phyloP scores from a whole-genome alignment of 2,797 vertebrate species.

The Diplodus puntazzo region DNA sequence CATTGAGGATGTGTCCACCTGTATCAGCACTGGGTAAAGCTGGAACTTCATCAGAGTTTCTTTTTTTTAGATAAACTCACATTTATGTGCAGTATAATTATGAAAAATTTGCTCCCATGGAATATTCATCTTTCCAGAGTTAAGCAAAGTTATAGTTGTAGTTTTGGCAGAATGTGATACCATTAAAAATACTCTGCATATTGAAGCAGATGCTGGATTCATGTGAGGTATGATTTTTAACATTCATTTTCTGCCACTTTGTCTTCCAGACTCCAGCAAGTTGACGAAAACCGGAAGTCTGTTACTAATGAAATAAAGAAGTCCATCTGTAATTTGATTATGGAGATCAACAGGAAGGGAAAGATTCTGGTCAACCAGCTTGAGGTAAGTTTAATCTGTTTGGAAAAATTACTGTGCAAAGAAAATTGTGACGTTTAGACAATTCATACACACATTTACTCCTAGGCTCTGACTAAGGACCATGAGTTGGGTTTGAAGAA shows the following conservation, averaged over 20 bases:
- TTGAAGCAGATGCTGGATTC: not conserved
- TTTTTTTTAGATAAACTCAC: not conserved
- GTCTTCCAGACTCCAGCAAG: conserved; percentile 91
- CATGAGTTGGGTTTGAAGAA: conserved; percentile 93
- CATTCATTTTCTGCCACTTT: not conserved
- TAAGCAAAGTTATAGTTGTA: not conserved
- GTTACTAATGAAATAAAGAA: conserved; percentile 99
- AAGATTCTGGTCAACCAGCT: conserved; percentile 97
- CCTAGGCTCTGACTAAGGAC: conserved; percentile 89
- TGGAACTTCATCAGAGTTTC: not conserved
- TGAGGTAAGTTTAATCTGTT: conserved; percentile 85
- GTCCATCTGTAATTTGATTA: conserved; percentile 96
- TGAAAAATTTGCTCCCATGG: not conserved
- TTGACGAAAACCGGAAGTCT: conserved; percentile 96
- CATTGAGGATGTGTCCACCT: conserved; percentile 94
- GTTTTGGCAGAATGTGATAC: not conserved
- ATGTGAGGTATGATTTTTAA: not conserved
- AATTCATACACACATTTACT: not conserved
- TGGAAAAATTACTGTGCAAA: not conserved
- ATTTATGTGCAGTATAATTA: not conserved
- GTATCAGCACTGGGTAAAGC: conserved; percentile 93
- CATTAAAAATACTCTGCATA: not conserved
- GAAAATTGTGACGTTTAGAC: not conserved
- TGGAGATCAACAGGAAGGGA: conserved; percentile 98
- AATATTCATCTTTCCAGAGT: not conserved